Conservation (phyloP, 2,888 invertebrate genomes). For the Amiota minor region DNA sequence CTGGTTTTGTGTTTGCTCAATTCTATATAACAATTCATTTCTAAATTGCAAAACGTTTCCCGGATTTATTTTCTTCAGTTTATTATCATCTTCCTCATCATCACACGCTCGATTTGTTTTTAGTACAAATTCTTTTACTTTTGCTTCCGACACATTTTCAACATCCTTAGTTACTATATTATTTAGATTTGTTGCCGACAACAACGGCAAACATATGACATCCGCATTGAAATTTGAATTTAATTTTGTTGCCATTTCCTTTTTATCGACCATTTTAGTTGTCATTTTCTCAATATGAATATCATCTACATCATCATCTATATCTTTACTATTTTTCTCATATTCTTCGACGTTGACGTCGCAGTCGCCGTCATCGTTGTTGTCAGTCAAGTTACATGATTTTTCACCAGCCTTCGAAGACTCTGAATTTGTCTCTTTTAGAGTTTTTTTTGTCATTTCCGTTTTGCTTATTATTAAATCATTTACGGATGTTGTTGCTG, state of each 20-base stretch:
- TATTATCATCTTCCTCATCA: background rate
- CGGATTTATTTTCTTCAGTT: slow-evolving; percentile 27
- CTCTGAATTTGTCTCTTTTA: too few relatives aligned
- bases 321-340: too few relatives aligned
- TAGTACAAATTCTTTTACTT: slow-evolving; percentile 35
- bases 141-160: slow-evolving; percentile 49
- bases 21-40: slow-evolving; percentile 58
- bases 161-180: slow-evolving; percentile 12
- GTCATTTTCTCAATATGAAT: slow-evolving; percentile 38
- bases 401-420: too few relatives aligned
- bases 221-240: slow-evolving; percentile 61
- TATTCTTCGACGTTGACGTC: background rate
- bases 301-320: slow-evolving; percentile 12
- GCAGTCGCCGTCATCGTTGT: background rate
- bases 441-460: slow-evolving; percentile 27
- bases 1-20: slow-evolving; percentile 32
- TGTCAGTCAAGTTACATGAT: background rate
- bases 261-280: slow-evolving; percentile 51
- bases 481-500: slow-evolving; percentile 46
- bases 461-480: slow-evolving; percentile 38
- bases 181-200: slow-evolving; percentile 34
- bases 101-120: slow-evolving; percentile 28
- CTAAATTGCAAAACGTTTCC: slow-evolving; percentile 56
- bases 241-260: slow-evolving; percentile 32
- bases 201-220: slow-evolving; percentile 59